Conservation (phyloP, 2,113 vertebrate genomes). For the Noctilio leporinus region DNA sequence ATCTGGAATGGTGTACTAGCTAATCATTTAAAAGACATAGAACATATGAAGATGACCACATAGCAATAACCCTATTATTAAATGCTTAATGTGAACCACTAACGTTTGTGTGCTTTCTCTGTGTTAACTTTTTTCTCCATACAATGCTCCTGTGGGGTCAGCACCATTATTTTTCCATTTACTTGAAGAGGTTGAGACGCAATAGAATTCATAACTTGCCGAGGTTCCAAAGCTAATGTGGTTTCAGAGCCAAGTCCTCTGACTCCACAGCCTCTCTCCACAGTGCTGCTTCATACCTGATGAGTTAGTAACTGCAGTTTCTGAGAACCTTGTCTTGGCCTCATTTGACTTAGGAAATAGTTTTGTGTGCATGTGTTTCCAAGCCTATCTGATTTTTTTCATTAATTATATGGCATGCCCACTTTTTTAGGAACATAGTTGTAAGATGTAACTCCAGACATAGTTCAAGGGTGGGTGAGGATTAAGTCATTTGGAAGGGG, state of each 20-base stretch:
- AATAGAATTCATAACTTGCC: not conserved
- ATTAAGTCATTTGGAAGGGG: not conserved
- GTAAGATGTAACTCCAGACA: not conserved
- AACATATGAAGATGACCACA: not conserved
- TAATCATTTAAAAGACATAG: not conserved
- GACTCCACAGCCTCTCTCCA: not conserved
- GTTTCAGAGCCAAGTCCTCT: not conserved
- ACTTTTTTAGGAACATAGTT: not conserved
- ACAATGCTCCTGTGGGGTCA: not conserved
- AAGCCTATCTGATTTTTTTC: not conserved
- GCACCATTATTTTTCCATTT: not conserved
- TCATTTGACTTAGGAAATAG: not conserved
- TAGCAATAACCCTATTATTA: not conserved
- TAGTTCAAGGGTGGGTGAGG: not conserved
- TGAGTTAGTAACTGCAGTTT: not conserved
- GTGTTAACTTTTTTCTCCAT: not conserved
- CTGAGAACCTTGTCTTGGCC: not conserved
- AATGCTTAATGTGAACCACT: not conserved
- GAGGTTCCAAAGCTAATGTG: not conserved
- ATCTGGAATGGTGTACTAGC: not conserved
- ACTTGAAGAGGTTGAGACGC: not conserved
- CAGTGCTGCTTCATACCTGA: not conserved
- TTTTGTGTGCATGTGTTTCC: not conserved
- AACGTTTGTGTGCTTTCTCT: not conserved
- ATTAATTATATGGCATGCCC: conserved; percentile 3